These are phyloP conservation scores for Brienomyrus brachyistius DNA, from an alignment of 2,113 vertebrate genomes.

Conservation along the genomic window DNA sequence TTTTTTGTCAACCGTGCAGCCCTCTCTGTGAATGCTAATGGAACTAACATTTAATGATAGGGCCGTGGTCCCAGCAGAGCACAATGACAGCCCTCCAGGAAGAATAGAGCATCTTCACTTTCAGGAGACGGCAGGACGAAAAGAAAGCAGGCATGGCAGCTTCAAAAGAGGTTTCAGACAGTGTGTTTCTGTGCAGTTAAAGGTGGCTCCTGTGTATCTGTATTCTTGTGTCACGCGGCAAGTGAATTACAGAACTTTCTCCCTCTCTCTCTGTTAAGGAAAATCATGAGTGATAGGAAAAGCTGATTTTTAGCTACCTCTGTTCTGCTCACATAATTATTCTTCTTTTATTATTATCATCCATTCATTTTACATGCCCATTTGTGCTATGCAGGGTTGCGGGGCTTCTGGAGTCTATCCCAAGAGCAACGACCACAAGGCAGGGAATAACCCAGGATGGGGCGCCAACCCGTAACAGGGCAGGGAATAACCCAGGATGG, in stretches of 20 bases:
- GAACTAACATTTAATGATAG: slow-evolving; percentile 10
- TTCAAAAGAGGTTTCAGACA: slow-evolving; percentile 16
- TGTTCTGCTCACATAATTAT: neutral
- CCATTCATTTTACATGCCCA: neutral
- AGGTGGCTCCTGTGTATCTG: neutral
- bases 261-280: neutral
- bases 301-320: neutral
- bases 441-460: neutral
- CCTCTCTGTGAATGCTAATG: slow-evolving; percentile 28
- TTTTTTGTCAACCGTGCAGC: slow-evolving; percentile 1
- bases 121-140: neutral
- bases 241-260: neutral
- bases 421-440: neutral
- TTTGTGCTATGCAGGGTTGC: neutral
- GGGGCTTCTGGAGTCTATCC: neutral
- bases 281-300: neutral
- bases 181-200: neutral
- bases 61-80: slow-evolving; percentile 3
- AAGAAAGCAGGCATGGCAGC: neutral
- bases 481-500: neutral
- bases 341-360: neutral
- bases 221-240: neutral
- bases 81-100: neutral
- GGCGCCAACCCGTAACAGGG: neutral
- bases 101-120: slow-evolving; percentile 21